Evolutionary conservation across 2,797 vertebrate species (phyloP).

Genomic region (Sorex maritimensis): DNA sequence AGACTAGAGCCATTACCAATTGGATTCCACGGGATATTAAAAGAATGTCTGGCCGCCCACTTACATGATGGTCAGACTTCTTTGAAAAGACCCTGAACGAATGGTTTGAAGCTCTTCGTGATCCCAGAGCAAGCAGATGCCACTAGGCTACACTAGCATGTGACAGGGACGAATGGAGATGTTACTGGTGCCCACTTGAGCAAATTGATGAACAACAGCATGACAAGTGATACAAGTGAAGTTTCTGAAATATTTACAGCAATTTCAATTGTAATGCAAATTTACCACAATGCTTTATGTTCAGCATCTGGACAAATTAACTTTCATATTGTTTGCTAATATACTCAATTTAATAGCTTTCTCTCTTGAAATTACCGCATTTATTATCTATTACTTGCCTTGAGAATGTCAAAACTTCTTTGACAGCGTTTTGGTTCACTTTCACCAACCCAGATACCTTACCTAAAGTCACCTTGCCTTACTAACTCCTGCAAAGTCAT

Average conservation of each 20-base stretch:
- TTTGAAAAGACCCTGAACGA: no score
- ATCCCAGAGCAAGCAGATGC: no score
- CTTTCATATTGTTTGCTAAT: neutral
- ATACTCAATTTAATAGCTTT: neutral
- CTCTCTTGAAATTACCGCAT: neutral
- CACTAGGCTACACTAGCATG: no score
- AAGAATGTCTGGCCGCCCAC: no score
- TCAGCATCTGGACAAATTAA: neutral
- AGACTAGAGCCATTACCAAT: no score
- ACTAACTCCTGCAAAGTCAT: neutral
- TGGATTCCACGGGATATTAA: no score
- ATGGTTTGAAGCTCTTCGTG: no score
- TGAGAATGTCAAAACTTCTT: neutral
- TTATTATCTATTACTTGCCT: neutral
- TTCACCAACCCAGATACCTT: neutral
- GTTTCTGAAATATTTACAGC: neutral
- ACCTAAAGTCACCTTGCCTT: neutral
- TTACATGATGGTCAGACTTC: no score
- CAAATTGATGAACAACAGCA: no score
- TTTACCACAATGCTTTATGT: neutral
- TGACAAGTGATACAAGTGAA: no score
- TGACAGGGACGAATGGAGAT: no score
- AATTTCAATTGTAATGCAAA: neutral
- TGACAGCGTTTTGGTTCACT: neutral
- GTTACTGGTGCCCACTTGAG: no score